These are phyloP conservation scores for Agrochola litura DNA, from an alignment of 2,888 invertebrate genomes.

Conservation along the genomic window DNA sequence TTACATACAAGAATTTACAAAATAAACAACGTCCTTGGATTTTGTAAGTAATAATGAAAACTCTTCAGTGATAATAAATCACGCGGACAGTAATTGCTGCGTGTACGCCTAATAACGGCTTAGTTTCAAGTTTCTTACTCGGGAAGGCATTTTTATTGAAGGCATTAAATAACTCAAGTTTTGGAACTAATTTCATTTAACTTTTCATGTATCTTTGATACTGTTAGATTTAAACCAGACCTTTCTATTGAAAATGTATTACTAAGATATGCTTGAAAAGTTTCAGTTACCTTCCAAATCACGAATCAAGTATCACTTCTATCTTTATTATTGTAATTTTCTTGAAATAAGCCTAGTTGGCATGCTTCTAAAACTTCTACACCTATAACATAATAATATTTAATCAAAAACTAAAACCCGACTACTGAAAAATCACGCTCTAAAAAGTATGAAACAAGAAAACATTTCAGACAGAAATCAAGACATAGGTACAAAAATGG, in stretches of 20 bases:
- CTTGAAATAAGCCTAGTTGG: too few relatives aligned
- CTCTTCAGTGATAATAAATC: slow-evolving; percentile 34
- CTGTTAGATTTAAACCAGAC: not conserved
- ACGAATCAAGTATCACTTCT: not conserved
- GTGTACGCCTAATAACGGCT: slow-evolving; percentile 14
- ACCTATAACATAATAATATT: too few relatives aligned
- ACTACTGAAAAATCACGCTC: too few relatives aligned
- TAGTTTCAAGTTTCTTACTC: slow-evolving; percentile 19
- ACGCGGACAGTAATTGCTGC: slow-evolving; percentile 16
- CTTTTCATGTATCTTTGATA: not conserved
- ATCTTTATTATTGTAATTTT: not conserved
- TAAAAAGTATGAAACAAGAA: too few relatives aligned
- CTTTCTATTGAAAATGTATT: not conserved
- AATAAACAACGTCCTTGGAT: not conserved
- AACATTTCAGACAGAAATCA: too few relatives aligned
- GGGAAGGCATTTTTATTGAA: not conserved
- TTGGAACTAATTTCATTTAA: not conserved
- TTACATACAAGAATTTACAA: not conserved
- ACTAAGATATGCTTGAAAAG: not conserved
- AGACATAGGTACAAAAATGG: too few relatives aligned
- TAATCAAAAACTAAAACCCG: too few relatives aligned
- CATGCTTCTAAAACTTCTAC: too few relatives aligned
- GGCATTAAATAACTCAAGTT: slow-evolving; percentile 12
- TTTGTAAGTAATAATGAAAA: slow-evolving; percentile 21
- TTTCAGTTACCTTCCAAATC: too few relatives aligned